phyloP scores from a whole-genome alignment of 2,888 invertebrate species.

The Pycnomerus fuliginosus region DNA sequence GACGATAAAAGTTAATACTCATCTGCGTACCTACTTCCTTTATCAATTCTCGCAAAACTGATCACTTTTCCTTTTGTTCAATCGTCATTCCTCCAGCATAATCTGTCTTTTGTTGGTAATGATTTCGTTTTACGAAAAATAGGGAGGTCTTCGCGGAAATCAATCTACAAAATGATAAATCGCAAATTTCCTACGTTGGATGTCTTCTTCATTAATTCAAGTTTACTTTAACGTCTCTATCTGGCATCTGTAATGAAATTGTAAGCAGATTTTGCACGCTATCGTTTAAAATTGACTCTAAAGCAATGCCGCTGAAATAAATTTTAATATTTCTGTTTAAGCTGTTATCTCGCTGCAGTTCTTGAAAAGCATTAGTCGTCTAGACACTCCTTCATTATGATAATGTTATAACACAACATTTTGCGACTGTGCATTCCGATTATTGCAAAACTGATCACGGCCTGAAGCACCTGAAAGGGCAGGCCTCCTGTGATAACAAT shows the following conservation, averaged over 20 bases:
- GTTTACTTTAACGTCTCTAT: constrained; percentile 25
- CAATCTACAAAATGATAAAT: constrained; percentile 30
- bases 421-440: no score
- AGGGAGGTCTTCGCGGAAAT: constrained; percentile 21
- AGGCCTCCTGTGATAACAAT: constrained; percentile 22
- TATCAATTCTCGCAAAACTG: no score
- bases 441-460: neutral
- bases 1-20: no score
- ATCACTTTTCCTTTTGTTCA: constrained; percentile 15
- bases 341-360: no score
- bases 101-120: constrained; percentile 25
- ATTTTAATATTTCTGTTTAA: no score
- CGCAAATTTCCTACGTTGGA: constrained; percentile 17
- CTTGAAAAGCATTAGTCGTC: no score
- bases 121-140: constrained; percentile 22
- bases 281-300: constrained; percentile 1
- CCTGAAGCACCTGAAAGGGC: constrained; percentile 8
- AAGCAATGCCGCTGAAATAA: neutral
- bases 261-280: constrained; percentile 14
- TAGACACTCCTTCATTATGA: no score
- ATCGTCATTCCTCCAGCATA: constrained; percentile 7
- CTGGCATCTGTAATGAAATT: constrained; percentile 9
- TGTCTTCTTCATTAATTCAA: constrained; percentile 24
- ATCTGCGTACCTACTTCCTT: no score
- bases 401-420: no score